Base-by-base conservation (phyloP, 2,888 invertebrate genomes). In the Strigamia crassipes region DNA sequence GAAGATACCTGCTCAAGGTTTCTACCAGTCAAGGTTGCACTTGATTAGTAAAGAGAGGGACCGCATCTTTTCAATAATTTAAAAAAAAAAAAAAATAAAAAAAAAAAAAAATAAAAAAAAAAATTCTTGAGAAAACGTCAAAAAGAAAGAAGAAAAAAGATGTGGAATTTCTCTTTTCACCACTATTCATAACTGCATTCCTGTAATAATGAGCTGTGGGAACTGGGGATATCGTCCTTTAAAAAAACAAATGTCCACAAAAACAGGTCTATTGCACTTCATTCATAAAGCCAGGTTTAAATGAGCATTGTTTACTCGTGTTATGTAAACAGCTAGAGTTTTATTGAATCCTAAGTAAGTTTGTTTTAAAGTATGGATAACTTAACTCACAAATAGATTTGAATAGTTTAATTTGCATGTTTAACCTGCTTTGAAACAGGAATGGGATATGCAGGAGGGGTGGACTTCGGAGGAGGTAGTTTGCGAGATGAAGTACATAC, bases 1-100 rank as follows among this genome's bases (percentile, higher is more conserved):
- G 73, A 73, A 73, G 73, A 73, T 73, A 73, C 73, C 73, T 73
- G 73, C 73, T 73, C 73, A 73, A 73, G 73, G 73, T 73, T 73
- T 73, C 73, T 73, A 73, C 73, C 27, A 73, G 73, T 73, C 73
- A 73, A 73, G 73, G 73, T 73, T 73, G 73, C 73, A 73, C 73
- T 73, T 73, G 73, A 73, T 73, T 73, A 73, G 73, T 73, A 73
- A 73, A 73, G 73, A 73, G 73, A 73, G 73, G 73, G 73, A 31
- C 73, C 73, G n/a, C 73, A 73, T 73, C 12, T 27, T 73, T 31
- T 31, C 27, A 73, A 73, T 73, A 73, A 38, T 38, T 9, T 38
- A 38, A 38, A 38, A 38, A 38, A 34, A 34, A 34, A 34, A 34
- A 3, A 6, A 34, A 34, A 6, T 5, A 34, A 34, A 34, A n/a